A percentile compares a stretch with the other conserved stretches of the same genome.
These are phyloP conservation scores for Limenitis camilla DNA, from an alignment of 2,888 invertebrate genomes.

Conservation along the genomic window DNA sequence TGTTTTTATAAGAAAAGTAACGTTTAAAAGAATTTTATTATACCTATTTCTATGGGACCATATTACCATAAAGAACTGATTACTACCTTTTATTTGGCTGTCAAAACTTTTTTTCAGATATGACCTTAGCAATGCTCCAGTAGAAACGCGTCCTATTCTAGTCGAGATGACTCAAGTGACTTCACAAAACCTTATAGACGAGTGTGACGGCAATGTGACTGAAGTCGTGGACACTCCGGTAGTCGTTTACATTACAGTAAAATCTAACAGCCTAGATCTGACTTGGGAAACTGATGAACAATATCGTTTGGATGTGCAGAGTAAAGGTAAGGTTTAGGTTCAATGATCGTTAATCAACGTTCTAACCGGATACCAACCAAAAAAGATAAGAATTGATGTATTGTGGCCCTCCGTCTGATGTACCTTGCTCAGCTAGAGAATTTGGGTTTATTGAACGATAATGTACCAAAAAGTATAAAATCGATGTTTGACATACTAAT, in stretches of 20 bases:
- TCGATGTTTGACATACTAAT: too few relatives aligned
- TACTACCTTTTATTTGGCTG: background rate
- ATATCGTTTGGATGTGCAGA: constrained; percentile 76
- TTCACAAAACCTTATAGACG: constrained; percentile 71
- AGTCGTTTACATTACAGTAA: constrained; percentile 73
- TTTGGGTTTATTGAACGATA: too few relatives aligned
- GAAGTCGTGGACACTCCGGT: constrained; percentile 66
- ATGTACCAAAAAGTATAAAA: too few relatives aligned
- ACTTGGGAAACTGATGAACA: constrained; percentile 82
- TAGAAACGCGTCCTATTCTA: constrained; percentile 64
- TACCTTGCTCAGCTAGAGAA: too few relatives aligned
- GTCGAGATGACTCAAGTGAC: constrained; percentile 73
- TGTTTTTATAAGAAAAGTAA: too few relatives aligned
- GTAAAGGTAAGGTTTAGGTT: constrained; percentile 57
- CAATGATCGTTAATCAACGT: background rate
- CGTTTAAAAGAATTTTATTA: too few relatives aligned
- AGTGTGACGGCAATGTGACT: constrained; percentile 68
- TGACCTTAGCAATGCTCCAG: constrained; percentile 64
- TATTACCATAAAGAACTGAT: too few relatives aligned
- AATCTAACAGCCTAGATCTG: constrained; percentile 62
- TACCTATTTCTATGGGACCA: too few relatives aligned
- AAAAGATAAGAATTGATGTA: too few relatives aligned
- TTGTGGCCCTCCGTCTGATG: too few relatives aligned
- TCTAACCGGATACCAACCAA: too few relatives aligned
- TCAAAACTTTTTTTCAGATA: constrained; percentile 47